Evolutionary conservation across 2,797 vertebrate species (phyloP).

Genomic region (Sorex maritimensis): DNA sequence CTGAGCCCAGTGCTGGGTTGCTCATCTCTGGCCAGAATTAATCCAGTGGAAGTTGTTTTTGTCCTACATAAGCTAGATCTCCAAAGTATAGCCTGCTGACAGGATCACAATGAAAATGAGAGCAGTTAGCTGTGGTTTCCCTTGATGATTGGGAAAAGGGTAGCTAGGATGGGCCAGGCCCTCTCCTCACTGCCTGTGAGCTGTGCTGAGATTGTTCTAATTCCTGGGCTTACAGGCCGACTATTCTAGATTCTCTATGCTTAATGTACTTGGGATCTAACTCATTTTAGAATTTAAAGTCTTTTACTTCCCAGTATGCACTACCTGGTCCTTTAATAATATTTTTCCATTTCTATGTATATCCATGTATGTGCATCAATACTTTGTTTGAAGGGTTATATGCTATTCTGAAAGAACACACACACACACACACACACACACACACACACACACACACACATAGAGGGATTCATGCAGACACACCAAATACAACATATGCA

Average conservation of each 20-base stretch:
- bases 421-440: neutral
- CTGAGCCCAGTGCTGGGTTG: constrained; percentile 18
- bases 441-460: constrained; percentile 5
- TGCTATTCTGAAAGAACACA: neutral
- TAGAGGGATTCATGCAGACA: neutral
- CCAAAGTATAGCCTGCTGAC: constrained; percentile 53
- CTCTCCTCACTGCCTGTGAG: constrained; percentile 72
- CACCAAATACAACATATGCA: neutral
- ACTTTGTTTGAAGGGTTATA: neutral
- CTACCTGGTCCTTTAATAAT: neutral
- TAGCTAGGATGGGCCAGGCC: neutral
- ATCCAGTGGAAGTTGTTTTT: constrained; percentile 66
- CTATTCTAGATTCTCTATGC: constrained; percentile 43
- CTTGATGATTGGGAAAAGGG: constrained; percentile 63
- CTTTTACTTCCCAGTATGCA: neutral
- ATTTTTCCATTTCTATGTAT: neutral
- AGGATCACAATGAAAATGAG: constrained; percentile 57
- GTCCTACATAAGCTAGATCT: constrained; percentile 57
- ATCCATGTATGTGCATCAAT: neutral
- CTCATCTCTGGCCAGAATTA: constrained; percentile 54
- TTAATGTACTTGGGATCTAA: constrained; percentile 61
- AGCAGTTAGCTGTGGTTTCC: constrained; percentile 14
- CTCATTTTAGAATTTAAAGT: constrained; percentile 60
- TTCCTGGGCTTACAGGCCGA: constrained; percentile 36
- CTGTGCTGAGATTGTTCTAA: constrained; percentile 41